Conservation (phyloP, 2,113 vertebrate genomes). For the Rhizomys pruinosus region DNA sequence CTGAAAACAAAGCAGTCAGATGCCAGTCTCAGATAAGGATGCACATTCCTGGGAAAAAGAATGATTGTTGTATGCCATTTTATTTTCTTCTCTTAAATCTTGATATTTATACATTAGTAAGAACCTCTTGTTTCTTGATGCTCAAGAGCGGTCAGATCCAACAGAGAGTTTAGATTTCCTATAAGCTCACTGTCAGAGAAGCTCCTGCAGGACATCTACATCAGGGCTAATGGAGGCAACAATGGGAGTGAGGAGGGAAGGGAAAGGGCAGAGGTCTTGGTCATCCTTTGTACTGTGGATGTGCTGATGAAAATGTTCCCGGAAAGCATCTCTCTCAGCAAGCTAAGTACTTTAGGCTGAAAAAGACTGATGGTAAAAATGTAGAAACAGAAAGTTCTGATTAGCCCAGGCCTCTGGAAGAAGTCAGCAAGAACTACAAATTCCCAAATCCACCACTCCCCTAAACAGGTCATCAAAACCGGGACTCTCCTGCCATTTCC, state of each 20-base stretch:
- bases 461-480: too few species aligned
- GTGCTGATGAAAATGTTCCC: neutral
- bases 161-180: neutral
- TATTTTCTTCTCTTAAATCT: neutral
- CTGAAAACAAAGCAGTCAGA: neutral
- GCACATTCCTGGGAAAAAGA: neutral
- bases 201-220: neutral
- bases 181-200: neutral
- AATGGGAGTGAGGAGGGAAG: neutral
- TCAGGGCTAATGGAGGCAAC: neutral
- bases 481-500: too few species aligned
- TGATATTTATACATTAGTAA: neutral
- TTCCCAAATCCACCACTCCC: neutral
- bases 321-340: neutral
- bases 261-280: fast-evolving
- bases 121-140: neutral
- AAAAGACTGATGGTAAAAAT: neutral
- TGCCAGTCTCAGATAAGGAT: neutral
- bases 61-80: fast-evolving
- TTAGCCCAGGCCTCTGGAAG: neutral
- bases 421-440: neutral
- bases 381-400: neutral
- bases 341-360: neutral
- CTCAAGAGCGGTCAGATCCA: neutral
- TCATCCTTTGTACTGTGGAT: neutral